Conservation (phyloP, 2,113 vertebrate genomes). For the Macaca mulatta region DNA sequence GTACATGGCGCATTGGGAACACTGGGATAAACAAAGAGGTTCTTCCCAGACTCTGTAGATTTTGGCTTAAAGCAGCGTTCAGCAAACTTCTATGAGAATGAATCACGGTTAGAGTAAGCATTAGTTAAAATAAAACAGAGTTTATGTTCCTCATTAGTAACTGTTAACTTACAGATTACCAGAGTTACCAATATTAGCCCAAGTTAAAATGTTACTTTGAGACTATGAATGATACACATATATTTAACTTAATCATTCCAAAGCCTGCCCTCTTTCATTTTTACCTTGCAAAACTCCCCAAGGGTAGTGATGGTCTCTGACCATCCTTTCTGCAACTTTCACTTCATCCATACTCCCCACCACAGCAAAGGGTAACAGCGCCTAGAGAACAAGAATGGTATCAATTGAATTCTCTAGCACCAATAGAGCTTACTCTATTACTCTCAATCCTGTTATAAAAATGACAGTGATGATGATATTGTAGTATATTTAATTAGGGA, state of each 20-base stretch:
- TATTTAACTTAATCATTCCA: background rate
- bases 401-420: background rate
- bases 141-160: background rate
- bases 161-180: background rate
- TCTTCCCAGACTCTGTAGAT: background rate
- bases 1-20: too few species aligned
- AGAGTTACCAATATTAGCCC: background rate
- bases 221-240: background rate
- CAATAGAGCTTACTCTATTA: background rate
- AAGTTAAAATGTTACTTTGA: background rate
- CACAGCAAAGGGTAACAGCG: slow-evolving; percentile 84
- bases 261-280: background rate
- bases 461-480: background rate
- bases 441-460: background rate
- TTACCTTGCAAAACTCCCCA: slow-evolving; percentile 89
- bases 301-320: slow-evolving; percentile 86
- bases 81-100: background rate
- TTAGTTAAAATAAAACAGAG: background rate
- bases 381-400: slow-evolving; percentile 73
- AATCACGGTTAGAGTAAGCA: background rate
- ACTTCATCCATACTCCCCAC: slow-evolving; percentile 85
- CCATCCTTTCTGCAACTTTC: slow-evolving; percentile 84
- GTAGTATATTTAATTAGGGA: background rate
- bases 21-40: background rate
- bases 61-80: background rate